Percentiles rank a stretch among this genome's conserved stretches.
These are phyloP conservation scores for Mesocricetus auratus DNA, from an alignment of 2,113 vertebrate genomes.

Conservation along the genomic window DNA sequence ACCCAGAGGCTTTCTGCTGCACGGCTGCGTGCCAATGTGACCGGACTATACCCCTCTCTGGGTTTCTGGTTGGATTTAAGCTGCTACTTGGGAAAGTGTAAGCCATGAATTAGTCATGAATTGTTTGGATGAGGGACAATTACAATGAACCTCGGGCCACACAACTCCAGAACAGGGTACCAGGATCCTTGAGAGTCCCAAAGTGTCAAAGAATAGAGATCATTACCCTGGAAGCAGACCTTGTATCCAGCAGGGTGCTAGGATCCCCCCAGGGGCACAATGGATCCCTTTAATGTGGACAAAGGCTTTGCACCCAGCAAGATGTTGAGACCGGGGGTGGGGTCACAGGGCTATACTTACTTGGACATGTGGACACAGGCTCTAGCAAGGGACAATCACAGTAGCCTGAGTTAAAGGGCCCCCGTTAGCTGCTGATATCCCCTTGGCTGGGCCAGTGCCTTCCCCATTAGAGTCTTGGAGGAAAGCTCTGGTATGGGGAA, in stretches of 20 bases:
- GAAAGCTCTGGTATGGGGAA: background rate
- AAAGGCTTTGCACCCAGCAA: accelerated
- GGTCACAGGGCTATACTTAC: background rate
- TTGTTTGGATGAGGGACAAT: background rate
- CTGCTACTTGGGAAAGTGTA: background rate
- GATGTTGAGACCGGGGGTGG: background rate
- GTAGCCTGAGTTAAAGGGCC: background rate
- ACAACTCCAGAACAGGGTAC: background rate
- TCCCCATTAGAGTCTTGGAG: background rate
- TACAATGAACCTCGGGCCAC: background rate
- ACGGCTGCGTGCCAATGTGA: accelerated
- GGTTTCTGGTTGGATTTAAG: background rate
- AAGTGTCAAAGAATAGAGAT: background rate
- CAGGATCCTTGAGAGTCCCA: background rate
- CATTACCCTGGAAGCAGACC: accelerated
- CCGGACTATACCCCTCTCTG: accelerated
- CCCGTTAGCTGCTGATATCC: background rate
- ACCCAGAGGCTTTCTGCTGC: background rate
- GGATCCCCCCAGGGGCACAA: background rate
- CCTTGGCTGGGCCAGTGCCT: background rate
- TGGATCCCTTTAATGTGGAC: background rate
- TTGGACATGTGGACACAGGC: background rate
- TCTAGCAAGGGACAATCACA: too few species aligned
- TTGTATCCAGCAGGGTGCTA: background rate
- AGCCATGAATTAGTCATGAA: too few species aligned